phyloP scores from a whole-genome alignment of 2,113 vertebrate genomes.

The Archocentrus centrarchus region DNA sequence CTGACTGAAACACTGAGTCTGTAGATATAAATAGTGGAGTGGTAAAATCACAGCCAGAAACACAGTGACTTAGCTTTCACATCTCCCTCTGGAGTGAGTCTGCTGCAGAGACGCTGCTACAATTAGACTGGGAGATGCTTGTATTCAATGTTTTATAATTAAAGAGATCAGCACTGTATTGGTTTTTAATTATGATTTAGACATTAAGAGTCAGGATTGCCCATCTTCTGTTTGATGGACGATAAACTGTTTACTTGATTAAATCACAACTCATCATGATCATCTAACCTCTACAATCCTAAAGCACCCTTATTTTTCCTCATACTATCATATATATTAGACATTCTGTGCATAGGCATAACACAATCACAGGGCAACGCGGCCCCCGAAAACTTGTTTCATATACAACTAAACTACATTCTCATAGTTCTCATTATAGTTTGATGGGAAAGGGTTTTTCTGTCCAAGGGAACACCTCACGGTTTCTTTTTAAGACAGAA shows the following conservation, averaged over 20 bases:
- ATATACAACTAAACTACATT: background rate
- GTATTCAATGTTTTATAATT: background rate
- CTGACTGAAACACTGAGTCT: constrained; percentile 42
- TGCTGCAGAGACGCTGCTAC: constrained; percentile 12
- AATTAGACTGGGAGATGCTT: background rate
- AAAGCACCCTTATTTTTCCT: background rate
- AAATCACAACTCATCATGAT: accelerated
- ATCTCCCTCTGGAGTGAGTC: constrained; percentile 33
- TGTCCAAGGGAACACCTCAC: background rate
- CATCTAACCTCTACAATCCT: background rate
- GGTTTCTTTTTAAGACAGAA: background rate
- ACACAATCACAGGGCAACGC: background rate
- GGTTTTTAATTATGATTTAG: background rate
- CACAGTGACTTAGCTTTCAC: constrained; percentile 23
- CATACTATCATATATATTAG: background rate
- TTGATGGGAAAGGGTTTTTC: background rate
- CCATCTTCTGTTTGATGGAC: background rate
- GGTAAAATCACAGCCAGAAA: constrained; percentile 43
- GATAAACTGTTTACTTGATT: background rate
- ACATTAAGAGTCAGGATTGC: background rate
- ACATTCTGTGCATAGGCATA: background rate
- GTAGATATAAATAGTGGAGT: constrained; percentile 67
- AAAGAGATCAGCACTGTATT: accelerated
- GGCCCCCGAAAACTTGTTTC: background rate
- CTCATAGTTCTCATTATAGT: background rate